phyloP scores from a whole-genome alignment of 2,113 vertebrate species.

The Penelope pileata region DNA sequence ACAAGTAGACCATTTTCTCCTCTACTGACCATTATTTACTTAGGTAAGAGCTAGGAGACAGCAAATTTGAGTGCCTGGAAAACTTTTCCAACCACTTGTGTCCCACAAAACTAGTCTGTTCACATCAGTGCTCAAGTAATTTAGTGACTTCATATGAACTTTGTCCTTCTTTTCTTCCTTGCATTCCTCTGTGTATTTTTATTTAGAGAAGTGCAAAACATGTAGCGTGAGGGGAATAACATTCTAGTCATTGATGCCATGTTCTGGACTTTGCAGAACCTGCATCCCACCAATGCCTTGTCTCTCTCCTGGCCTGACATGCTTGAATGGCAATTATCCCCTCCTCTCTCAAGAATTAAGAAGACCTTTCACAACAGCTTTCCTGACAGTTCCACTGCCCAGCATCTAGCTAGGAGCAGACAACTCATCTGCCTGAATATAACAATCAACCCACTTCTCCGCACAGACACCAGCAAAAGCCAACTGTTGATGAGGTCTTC shows the following conservation, averaged over 20 bases:
- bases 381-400: neutral
- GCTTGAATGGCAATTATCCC: neutral
- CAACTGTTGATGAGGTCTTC: neutral
- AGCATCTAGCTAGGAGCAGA: neutral
- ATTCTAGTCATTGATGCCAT: neutral
- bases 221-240: neutral
- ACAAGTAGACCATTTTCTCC: neutral
- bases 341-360: neutral
- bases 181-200: neutral
- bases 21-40: neutral
- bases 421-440: neutral
- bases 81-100: neutral
- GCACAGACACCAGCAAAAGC: neutral
- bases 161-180: neutral
- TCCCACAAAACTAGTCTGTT: neutral
- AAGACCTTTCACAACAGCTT: neutral
- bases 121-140: neutral
- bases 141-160: neutral
- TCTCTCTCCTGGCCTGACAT: neutral
- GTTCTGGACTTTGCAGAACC: neutral
- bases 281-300: neutral
- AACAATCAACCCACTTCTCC: fast-evolving
- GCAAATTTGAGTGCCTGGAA: neutral
- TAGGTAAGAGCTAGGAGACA: neutral
- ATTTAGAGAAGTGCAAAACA: neutral